phyloP scores from a whole-genome alignment of 2,113 vertebrate species.

The Sylvietta virens region DNA sequence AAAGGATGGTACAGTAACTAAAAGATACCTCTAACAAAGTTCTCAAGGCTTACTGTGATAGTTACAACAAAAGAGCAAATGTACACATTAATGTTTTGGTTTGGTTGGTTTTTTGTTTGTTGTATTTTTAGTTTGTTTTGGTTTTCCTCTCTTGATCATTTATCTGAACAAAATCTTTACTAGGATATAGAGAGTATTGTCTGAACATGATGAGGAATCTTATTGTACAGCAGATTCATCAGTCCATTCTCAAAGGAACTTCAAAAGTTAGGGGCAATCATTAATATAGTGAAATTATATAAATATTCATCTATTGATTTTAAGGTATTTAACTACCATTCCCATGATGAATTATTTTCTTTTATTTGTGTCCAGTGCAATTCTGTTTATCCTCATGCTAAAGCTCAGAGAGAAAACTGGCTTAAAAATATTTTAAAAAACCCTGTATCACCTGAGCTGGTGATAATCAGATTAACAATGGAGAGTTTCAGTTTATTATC shows the following conservation, averaged over 20 bases:
- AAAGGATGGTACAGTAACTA: neutral
- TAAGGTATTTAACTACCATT: neutral
- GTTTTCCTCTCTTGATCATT: neutral
- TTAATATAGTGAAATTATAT: neutral
- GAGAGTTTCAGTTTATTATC: neutral
- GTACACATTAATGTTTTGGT: neutral
- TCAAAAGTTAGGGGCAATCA: fast-evolving
- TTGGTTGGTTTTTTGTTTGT: neutral
- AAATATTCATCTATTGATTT: neutral
- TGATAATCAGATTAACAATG: neutral
- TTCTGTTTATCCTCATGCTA: neutral
- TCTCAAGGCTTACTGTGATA: neutral
- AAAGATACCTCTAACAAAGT: neutral
- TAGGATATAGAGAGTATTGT: neutral
- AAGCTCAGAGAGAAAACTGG: neutral
- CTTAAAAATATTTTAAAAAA: neutral
- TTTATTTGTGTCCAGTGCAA: neutral
- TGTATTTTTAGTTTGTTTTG: neutral
- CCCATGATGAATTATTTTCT: neutral
- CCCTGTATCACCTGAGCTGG: neutral
- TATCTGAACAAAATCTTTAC: neutral
- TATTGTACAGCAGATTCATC: neutral
- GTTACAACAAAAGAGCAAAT: neutral
- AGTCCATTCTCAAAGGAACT: neutral
- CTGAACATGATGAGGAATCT: neutral